Base-by-base conservation (phyloP, 2,888 invertebrate species). In the Cephus sareptanus region DNA sequence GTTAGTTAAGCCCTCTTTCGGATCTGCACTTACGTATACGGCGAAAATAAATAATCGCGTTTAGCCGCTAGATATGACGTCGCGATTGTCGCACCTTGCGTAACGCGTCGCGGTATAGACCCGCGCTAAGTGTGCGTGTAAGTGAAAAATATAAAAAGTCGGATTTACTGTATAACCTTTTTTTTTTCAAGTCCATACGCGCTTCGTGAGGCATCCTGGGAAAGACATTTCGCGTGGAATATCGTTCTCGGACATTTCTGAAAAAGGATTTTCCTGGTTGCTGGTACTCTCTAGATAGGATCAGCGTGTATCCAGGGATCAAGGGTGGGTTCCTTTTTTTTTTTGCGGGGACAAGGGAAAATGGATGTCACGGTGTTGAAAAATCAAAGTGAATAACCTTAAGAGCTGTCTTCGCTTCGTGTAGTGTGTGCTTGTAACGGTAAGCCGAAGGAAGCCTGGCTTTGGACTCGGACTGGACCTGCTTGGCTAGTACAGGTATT, bases 401-500 rank as follows among this genome's bases (percentile, higher is more conserved):
- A 56, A 56, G 56, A 56, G 56, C 56, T 56, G 56, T 56, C 56
- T 56, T 56, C 56, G 56, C 69, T 71, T 74, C 74, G 74, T 74
- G 82, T 81, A 82, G 80, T 76, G 77, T 79, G 80, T 79, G 76
- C 79, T 79, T 77, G 81, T 87, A 88, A 88, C 86, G 87, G 87
- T 88, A 84, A 83, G 82, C 79, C 81, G 79, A 74, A 84, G 81
- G 71, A 71, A 34, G 75, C 80, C 80, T 68, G 78, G 83, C 75
- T 84, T 85, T 85, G 82, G 84, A 83, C 83, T 85, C 82, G 82
- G 81, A 79, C 83, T 84, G 84, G 85, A 87, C 87, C 85, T 86
- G 88, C 85, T 86, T 82, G 85, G 87, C 85, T 84, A 83, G 88
- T 86, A 85, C 85, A 85, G 85, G 88, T 88, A 88, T 88, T 88